Evolutionary conservation across 2,888 invertebrate genomes (phyloP), one percentile per base, ranked within the genome.

Genomic region (Cerastis rubricosa): DNA sequence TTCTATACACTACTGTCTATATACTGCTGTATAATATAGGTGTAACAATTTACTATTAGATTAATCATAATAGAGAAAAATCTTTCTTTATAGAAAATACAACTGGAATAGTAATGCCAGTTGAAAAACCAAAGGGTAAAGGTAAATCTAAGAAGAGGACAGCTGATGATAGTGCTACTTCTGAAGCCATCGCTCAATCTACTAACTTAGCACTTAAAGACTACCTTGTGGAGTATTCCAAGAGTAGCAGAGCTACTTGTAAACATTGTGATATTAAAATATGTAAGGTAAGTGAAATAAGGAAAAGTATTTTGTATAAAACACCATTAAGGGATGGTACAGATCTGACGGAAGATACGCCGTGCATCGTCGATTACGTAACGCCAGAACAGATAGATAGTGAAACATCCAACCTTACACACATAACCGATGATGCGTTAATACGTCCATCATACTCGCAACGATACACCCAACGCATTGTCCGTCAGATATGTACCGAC

Each of bases 191-290:
- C 49, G 88, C 91, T n/a, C 47, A 69, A 63, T 78, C 85, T 14
- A 75, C 59, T 54, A 71, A 54, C n/a, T 61, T 85, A 61, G 92
- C 96, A 1, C 84, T 97, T 1, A 97, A 97, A 80, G 94, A 99
- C 92, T 99, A 98, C 91, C 94, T 93, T 9, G 97, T 98, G 22
- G 99, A 99, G 91, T 99, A 99, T 94, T 97, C 99, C 0, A 99
- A 99, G 92, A 98, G 98, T 3, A 98, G 97, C 83, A 97, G 98
- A 71, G 98, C 99, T 47, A 96, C 96, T 22, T 99, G 99, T 91
- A 96, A 97, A 78, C 98, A 98, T 0, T 99, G 99, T 94, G 98
- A 98, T 84, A 97, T 98, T 78, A 98, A 98, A 90, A 99, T 99
- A 89, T 96, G 97, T 76, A 98, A 99, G 97, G 97, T 98, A 93